phyloP scores from a whole-genome alignment of 2,113 vertebrate genomes.

The Numida meleagris region DNA sequence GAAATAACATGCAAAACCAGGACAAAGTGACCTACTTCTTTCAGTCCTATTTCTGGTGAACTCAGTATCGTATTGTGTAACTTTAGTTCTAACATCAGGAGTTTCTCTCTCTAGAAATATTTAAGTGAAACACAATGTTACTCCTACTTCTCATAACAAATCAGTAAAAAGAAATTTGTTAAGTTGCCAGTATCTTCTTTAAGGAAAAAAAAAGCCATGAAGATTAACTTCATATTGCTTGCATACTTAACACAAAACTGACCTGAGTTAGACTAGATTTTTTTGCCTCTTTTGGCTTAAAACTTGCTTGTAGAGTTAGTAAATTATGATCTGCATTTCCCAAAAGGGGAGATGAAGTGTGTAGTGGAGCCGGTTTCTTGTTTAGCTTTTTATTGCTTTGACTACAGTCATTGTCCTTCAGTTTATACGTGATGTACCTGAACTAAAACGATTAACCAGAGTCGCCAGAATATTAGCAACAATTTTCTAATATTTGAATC shows the following conservation, averaged over 20 bases:
- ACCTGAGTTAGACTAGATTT: not conserved
- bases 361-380: not conserved
- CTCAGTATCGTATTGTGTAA: not conserved
- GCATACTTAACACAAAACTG: not conserved
- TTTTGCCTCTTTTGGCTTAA: not conserved
- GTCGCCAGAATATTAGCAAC: not conserved
- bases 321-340: not conserved
- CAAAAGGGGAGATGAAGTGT: not conserved
- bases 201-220: not conserved
- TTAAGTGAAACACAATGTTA: not conserved
- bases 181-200: not conserved
- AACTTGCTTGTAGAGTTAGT: not conserved
- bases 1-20: not conserved
- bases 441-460: not conserved
- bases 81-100: not conserved
- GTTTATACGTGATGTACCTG: not conserved
- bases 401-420: not conserved
- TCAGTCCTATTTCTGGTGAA: not conserved
- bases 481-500: constrained; percentile 13
- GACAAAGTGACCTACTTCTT: not conserved
- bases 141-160: not conserved
- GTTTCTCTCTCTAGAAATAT: not conserved
- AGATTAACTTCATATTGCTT: not conserved
- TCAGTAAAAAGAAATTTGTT: not conserved
- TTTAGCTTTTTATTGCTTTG: not conserved